Conservation (phyloP, 2,113 vertebrate species). For the Lepisosteus oculatus region DNA sequence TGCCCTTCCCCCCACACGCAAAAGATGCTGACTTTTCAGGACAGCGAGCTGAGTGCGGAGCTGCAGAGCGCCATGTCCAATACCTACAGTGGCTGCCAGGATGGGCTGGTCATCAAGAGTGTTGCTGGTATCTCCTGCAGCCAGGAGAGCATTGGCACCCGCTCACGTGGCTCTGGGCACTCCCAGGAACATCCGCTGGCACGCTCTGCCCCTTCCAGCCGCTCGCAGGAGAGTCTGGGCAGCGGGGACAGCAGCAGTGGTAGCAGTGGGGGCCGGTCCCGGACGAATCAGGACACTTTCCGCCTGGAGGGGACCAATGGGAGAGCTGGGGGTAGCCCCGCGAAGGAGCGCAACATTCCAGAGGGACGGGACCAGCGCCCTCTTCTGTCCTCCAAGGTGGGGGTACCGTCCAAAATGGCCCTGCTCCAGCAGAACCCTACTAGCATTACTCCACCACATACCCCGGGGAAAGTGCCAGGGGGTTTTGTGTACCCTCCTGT, state of each 20-base stretch:
- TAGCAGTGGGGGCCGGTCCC: conserved; percentile 45
- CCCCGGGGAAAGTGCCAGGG: conserved; percentile 50
- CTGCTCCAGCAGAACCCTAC: conserved; percentile 29
- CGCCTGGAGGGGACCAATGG: not conserved
- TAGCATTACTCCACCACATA: conserved; percentile 49
- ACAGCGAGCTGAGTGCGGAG: conserved; percentile 84
- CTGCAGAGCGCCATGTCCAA: conserved; percentile 82
- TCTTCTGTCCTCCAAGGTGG: conserved; percentile 15
- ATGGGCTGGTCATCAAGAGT: conserved; percentile 59
- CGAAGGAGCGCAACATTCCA: conserved; percentile 80
- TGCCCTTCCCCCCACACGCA: conserved; percentile 68
- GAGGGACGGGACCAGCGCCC: conserved; percentile 78
- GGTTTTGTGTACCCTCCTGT: conserved; percentile 50
- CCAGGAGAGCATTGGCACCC: conserved; percentile 85
- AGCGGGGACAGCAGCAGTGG: conserved; percentile 43
- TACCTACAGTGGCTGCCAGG: conserved; percentile 59
- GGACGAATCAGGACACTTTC: conserved; percentile 23
- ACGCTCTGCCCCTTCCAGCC: conserved; percentile 45
- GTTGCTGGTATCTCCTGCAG: conserved; percentile 72
- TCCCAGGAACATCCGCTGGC: conserved; percentile 69
- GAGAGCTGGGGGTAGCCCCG: conserved; percentile 13
- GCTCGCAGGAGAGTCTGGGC: conserved; percentile 68
- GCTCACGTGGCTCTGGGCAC: conserved; percentile 83
- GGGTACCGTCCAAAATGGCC: conserved; percentile 27
- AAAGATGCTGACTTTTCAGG: conserved; percentile 87